Percentiles rank a stretch among this genome's conserved stretches.
These are phyloP conservation scores for Phania funesta DNA, from an alignment of 2,888 invertebrate genomes.

Conservation along the genomic window DNA sequence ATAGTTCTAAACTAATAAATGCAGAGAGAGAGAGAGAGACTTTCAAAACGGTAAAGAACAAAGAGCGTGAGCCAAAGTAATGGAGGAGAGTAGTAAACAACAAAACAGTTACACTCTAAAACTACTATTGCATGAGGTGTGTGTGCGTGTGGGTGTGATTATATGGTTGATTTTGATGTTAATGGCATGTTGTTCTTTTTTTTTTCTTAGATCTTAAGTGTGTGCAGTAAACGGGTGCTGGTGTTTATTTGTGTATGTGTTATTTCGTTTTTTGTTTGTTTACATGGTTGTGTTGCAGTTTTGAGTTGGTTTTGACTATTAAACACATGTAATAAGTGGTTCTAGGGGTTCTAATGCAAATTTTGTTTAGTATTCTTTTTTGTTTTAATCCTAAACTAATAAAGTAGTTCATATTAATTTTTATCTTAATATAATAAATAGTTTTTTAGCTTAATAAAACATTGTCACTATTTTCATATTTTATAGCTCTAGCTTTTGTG, in stretches of 20 bases:
- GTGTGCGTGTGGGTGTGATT: background rate
- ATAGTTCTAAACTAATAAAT: slow-evolving; percentile 33
- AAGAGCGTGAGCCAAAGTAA: background rate
- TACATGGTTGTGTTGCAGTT: background rate
- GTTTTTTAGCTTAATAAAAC: too few relatives aligned
- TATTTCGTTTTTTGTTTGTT: background rate
- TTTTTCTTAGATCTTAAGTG: background rate
- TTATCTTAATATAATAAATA: too few relatives aligned
- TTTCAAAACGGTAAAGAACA: background rate
- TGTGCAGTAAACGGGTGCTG: background rate
- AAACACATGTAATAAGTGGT: background rate
- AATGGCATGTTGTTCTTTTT: background rate
- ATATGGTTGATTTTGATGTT: slow-evolving; percentile 1
- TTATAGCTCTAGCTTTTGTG: too few relatives aligned
- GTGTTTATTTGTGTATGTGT: background rate
- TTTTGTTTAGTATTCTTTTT: background rate
- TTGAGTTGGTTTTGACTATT: background rate
- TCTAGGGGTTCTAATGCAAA: too few relatives aligned
- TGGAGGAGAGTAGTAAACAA: slow-evolving; percentile 9
- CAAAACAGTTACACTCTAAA: background rate
- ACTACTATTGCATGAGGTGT: background rate
- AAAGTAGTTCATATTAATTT: too few relatives aligned
- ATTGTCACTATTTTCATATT: too few relatives aligned
- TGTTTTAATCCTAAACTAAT: background rate
- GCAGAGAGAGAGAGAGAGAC: background rate